A percentile compares a stretch with the other conserved stretches of the same genome.
phyloP scores from a whole-genome alignment of 1,140 invertebrate genomes.

The Zaprionus inermis region DNA sequence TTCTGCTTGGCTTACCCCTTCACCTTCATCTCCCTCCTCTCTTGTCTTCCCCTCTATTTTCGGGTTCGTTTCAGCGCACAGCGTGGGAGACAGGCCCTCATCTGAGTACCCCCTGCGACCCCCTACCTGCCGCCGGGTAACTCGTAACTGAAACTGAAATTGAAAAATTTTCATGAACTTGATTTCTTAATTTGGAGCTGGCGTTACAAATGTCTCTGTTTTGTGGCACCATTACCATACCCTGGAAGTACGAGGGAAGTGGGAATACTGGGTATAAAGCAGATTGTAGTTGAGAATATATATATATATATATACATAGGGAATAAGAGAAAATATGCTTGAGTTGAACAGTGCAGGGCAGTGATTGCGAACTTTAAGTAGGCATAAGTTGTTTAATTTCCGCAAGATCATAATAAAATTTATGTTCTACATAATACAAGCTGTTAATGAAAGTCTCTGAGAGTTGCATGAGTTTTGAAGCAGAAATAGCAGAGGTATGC shows the following conservation, averaged over 20 bases:
- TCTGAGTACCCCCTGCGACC: not conserved
- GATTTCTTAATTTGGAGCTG: constrained; percentile 67
- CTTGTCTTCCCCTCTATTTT: constrained; percentile 17
- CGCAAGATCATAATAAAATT: too few relatives aligned
- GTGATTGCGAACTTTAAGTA: not conserved
- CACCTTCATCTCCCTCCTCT: not conserved
- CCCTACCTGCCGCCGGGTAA: not conserved
- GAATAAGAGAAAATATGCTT: not conserved
- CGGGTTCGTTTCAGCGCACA: constrained; percentile 59
- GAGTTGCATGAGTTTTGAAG: too few relatives aligned
- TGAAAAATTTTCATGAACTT: constrained; percentile 69
- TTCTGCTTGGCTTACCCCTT: not conserved
- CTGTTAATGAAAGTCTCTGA: too few relatives aligned
- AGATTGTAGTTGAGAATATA: not conserved
- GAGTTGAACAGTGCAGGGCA: not conserved
- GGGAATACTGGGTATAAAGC: not conserved
- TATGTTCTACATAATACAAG: too few relatives aligned
- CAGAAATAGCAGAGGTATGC: too few relatives aligned
- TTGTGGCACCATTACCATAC: not conserved
- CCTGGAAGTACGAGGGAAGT: not conserved
- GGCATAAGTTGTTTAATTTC: too few relatives aligned
- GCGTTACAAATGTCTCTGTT: constrained; percentile 64
- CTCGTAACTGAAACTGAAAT: constrained; percentile 60
- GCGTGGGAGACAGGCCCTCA: constrained; percentile 60
- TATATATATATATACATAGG: not conserved